A percentile compares a stretch with the other conserved stretches of the same genome.
Evolutionary conservation across 2,113 vertebrate genomes (phyloP).

Genomic region (Hyperoodon ampullatus): DNA sequence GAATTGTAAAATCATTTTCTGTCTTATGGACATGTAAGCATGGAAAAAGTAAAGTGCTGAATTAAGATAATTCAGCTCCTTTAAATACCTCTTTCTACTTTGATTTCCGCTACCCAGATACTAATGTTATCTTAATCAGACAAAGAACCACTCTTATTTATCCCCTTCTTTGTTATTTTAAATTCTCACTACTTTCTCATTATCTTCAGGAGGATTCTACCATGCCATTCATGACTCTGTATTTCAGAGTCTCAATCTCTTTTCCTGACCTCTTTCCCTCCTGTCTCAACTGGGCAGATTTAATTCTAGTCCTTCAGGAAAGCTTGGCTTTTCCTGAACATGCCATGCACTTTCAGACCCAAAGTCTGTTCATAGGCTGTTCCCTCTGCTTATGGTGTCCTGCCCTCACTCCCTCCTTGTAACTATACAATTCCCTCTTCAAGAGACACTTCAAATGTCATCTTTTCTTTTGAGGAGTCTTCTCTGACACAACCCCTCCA

Average conservation of each 20-base stretch:
- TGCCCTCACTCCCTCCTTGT: accelerated
- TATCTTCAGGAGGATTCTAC: not conserved
- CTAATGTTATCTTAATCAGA: not conserved
- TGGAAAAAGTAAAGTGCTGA: not conserved
- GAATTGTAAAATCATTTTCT: slow-evolving; percentile 8
- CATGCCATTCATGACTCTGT: not conserved
- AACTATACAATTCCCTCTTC: not conserved
- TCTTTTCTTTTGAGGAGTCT: not conserved
- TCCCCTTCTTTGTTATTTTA: not conserved
- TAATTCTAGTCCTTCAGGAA: not conserved
- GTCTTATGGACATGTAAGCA: not conserved
- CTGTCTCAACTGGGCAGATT: not conserved
- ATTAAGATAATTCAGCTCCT: slow-evolving; percentile 31
- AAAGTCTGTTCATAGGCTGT: not conserved
- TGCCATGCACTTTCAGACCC: not conserved
- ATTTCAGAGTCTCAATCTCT: not conserved
- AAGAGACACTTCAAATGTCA: not conserved
- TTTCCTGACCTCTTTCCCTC: not conserved
- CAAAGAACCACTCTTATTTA: accelerated
- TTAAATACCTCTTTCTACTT: not conserved
- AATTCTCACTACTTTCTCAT: not conserved
- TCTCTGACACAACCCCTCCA: not conserved
- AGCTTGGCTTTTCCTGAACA: not conserved
- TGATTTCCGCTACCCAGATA: accelerated
- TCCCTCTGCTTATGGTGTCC: not conserved